Base-by-base conservation (phyloP, 2,888 invertebrate genomes). In the Nipponacmea schrenckii region DNA sequence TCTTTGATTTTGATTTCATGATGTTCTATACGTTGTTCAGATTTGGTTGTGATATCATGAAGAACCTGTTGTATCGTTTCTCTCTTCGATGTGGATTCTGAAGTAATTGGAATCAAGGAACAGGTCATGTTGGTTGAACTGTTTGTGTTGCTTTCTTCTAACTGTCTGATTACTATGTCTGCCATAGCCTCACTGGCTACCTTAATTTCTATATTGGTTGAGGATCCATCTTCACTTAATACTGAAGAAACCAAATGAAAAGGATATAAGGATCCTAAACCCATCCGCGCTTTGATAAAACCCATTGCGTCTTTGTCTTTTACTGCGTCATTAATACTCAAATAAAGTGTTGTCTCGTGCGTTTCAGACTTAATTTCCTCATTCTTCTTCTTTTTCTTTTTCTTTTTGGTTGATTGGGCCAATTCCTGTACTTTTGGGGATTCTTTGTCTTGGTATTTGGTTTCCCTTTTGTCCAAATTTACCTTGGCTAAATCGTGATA, bases 1-100 rank as follows among this genome's bases (percentile, higher is more conserved):
- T 66, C 39, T 24, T 64, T 69, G 24, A 74, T 67, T 63, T 71
- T 67, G 2, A 27, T 27, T 20, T 69, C 64, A 48, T 71, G 74
- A 48, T 69, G 27, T n/a, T 46, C 46, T n/a, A 64, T 17, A 27
- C 50, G 15, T 46, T 46, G 31, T 12, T 50, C 15, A n/a, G 64
- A 46, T 20, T 64, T 44, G 26, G 26, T 64, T 27, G 12, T 17
- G 20, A 69, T 69, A 15, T 15, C 48, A n/a, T 26, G 3, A 15
- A 69, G 31, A 15, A 64, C 50, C 20, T 31, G 20, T 17, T 46
- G n/a, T 44, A 71, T 62, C 20, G n/a, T 14, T 48, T 7, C 44
- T 62, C 45, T 62, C 39, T 71, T 65, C 27, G 39, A 62, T 17
- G 66, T 46, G 17, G 48, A 20, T 68, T 20, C 56, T n/a, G 12